Conservation (phyloP, 2,797 vertebrate genomes). For the Sylvia borin region DNA sequence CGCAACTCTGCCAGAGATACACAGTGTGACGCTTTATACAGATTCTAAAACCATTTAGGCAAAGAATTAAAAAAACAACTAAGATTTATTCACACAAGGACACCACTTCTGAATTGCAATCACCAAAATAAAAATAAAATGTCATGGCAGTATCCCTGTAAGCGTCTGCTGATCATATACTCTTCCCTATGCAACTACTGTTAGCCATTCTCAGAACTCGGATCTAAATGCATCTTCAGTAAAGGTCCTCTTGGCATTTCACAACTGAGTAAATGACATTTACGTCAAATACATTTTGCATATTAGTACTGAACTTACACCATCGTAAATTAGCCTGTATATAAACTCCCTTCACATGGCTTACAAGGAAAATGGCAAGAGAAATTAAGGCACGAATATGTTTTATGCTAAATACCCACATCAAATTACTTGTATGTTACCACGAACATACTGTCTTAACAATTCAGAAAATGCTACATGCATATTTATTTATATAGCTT, state of each 20-base stretch:
- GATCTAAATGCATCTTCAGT: background rate
- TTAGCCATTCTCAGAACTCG: background rate
- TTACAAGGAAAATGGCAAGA: background rate
- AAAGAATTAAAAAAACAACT: background rate
- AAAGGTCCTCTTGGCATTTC: background rate
- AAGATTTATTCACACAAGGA: background rate
- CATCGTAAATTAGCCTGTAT: fast-evolving
- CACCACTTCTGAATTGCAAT: background rate
- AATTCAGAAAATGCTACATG: background rate
- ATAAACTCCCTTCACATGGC: background rate
- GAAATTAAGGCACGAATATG: background rate
- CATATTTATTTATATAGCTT: background rate
- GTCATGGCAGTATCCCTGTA: background rate
- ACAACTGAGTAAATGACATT: background rate
- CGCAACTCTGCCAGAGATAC: background rate
- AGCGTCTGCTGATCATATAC: background rate
- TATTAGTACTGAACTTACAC: background rate
- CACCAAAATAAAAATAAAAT: background rate
- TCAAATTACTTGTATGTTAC: background rate
- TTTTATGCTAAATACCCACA: background rate
- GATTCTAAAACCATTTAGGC: background rate
- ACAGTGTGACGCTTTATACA: background rate
- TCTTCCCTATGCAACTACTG: background rate
- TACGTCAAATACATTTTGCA: background rate
- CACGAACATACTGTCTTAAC: background rate